These are phyloP conservation scores for Rhagium mordax DNA, from an alignment of 2,888 invertebrate genomes.

Conservation along the genomic window DNA sequence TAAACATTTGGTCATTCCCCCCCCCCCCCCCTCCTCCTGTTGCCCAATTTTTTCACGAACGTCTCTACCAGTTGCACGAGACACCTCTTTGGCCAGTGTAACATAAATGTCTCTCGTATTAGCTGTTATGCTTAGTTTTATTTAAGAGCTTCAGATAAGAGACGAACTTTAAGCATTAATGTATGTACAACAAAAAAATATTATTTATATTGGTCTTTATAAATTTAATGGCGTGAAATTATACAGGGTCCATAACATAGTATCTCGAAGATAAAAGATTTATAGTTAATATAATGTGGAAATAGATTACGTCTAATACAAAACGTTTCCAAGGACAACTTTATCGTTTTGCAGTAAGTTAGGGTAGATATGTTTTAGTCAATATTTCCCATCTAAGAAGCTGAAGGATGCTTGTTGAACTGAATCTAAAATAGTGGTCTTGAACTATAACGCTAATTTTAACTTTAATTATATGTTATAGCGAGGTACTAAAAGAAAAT, in stretches of 20 bases:
- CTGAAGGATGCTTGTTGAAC: no score
- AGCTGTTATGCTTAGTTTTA: slow-evolving; percentile 21
- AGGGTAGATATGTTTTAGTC: no score
- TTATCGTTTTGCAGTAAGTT: no score
- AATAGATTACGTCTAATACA: no score
- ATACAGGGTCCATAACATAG: slow-evolving; percentile 42
- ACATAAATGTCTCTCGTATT: slow-evolving; percentile 12
- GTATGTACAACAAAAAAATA: slow-evolving; percentile 36
- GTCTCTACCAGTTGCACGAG: slow-evolving; percentile 9
- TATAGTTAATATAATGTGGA: background rate
- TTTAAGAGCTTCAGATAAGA: slow-evolving; percentile 29
- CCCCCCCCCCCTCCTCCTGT: no score
- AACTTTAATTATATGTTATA: no score
- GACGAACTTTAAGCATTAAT: slow-evolving; percentile 27
- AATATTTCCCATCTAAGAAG: no score
- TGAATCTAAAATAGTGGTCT: no score
- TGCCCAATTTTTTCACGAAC: background rate
- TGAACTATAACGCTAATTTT: no score
- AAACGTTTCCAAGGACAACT: no score
- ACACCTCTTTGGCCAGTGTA: background rate
- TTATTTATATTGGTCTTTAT: slow-evolving; percentile 48
- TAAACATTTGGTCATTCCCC: background rate
- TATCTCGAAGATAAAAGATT: slow-evolving; percentile 6
- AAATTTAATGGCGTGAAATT: slow-evolving; percentile 49
- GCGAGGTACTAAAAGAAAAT: no score